Evolutionary conservation across 2,888 invertebrate genomes (phyloP), one percentile per base, ranked within the genome.

Genomic region (Hesperia comma): DNA sequence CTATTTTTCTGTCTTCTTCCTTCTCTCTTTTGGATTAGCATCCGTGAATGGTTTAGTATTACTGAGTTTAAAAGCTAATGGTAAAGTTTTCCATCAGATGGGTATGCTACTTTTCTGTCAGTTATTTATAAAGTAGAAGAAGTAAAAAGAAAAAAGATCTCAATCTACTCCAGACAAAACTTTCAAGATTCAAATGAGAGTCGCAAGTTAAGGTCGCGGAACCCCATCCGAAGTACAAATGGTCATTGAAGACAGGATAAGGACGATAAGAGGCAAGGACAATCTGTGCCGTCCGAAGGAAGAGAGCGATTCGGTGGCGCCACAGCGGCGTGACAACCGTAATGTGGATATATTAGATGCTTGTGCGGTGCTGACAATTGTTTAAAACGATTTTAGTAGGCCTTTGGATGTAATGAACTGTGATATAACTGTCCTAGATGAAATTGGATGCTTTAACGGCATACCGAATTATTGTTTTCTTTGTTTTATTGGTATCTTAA

Each of bases 221-320:
- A 58, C 58, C 63, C 64, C 64, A 57, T 64, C 58, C 53, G 51
- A 58, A 58, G 58, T 32, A 51, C 64, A 58, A 64, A 32, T 64
- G 64, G 64, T 64, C 53, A 64, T 66, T 66, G 66, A 60, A 75
- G 80, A 86, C 88, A 86, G 86, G 87, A 88, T 88, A 85, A 85
- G 80, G 75, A 75, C 78, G 74, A 82, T 83, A 82, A 81, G 77
- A 76, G 77, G 78, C 86, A 84, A 90, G 88, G 88, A 77, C 88
- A 90, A 90, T 89, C 90, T 84, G 86, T 88, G 87, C 83, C 69
- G 71, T 75, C 75, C 79, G 78, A 74, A 86, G 87, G 87, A 88
- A 87, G 84, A 79, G 79, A 76, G 71, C 84, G 79, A 87, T 88
- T 86, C 84, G 74, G 75, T 85, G 88, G 88, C 88, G 88, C 88